Evolutionary conservation across 2,797 vertebrate species (phyloP).

Genomic region (Coregonus ussuriensis): DNA sequence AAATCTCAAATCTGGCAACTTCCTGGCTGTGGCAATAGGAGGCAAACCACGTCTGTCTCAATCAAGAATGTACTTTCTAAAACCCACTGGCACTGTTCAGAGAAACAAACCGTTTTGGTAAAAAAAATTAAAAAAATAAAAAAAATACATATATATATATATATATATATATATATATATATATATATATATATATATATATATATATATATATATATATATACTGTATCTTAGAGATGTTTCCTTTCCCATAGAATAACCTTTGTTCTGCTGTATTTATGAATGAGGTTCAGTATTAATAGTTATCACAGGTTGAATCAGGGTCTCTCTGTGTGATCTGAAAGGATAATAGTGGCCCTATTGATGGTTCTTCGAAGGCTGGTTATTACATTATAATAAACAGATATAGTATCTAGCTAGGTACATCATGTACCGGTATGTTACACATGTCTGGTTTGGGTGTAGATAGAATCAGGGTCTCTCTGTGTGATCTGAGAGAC

Average conservation of each 20-base stretch:
- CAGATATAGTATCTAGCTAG: neutral
- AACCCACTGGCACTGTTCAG: neutral
- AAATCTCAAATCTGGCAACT: slow-evolving; percentile 12
- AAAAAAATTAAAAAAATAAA: neutral
- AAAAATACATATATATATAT: too few species aligned
- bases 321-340: slow-evolving; percentile 21
- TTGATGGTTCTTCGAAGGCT: neutral
- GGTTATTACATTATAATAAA: neutral
- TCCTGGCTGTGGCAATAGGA: slow-evolving; percentile 6
- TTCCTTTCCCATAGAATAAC: too few species aligned
- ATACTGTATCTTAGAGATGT: too few species aligned
- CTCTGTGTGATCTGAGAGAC: slow-evolving; percentile 13
- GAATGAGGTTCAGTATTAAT: neutral
- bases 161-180: too few species aligned
- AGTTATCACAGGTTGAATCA: neutral
- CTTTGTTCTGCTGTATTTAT: too few species aligned
- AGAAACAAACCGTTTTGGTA: neutral
- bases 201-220: too few species aligned
- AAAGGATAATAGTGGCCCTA: neutral
- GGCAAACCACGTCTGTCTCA: neutral
- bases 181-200: too few species aligned
- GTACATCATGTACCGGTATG: neutral
- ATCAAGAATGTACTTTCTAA: neutral
- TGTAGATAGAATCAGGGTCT: neutral
- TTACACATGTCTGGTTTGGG: neutral